Conservation (phyloP, 1,140 invertebrate species). For the Aphelenchoides besseyi region DNA sequence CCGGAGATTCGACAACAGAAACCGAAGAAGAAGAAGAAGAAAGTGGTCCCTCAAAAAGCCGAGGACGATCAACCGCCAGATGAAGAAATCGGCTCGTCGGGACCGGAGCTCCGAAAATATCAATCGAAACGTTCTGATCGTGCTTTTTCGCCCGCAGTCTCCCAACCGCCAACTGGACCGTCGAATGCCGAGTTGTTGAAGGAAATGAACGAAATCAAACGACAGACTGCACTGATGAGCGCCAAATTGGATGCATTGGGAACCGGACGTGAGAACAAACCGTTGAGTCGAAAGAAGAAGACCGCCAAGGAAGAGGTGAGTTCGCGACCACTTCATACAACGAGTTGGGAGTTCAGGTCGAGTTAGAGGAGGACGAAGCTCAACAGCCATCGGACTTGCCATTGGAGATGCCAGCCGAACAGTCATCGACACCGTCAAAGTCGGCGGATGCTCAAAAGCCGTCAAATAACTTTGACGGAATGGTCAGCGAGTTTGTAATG, state of each 20-base stretch:
- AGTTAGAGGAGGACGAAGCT: too few species aligned
- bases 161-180: background rate
- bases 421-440: too few species aligned
- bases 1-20: too few species aligned
- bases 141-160: background rate
- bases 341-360: too few species aligned
- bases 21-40: background rate
- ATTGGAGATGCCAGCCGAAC: too few species aligned
- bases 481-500: too few species aligned
- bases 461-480: too few species aligned
- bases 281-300: background rate
- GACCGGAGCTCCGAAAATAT: background rate
- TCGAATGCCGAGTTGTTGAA: background rate
- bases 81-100: background rate
- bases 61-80: background rate
- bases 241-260: background rate
- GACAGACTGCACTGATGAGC: background rate
- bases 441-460: too few species aligned
- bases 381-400: too few species aligned
- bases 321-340: too few species aligned
- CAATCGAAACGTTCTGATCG: background rate
- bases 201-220: background rate
- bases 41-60: background rate
- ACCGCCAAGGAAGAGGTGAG: background rate
- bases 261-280: background rate